These are phyloP conservation scores for Coccyzus lansbergi DNA, from an alignment of 2,797 vertebrate species.

Conservation along the genomic window DNA sequence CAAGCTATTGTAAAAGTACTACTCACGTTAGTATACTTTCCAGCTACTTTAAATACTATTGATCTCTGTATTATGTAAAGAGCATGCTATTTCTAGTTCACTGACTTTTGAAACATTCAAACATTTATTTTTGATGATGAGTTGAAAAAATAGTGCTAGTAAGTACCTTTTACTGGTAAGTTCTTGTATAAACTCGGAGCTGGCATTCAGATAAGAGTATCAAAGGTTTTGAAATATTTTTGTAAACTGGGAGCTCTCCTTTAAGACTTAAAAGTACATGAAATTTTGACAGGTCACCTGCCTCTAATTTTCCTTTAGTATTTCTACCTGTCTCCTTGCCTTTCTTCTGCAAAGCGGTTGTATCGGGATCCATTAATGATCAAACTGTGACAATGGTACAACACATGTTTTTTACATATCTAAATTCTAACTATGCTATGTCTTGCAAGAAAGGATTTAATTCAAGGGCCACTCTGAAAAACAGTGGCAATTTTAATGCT, in stretches of 20 bases:
- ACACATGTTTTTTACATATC: not conserved
- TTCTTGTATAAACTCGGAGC: not conserved
- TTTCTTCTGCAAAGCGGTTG: not conserved
- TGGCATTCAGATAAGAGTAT: not conserved
- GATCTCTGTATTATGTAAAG: conserved; percentile 82
- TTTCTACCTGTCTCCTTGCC: not conserved
- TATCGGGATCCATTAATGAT: not conserved
- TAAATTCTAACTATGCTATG: not conserved
- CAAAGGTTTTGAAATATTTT: not conserved
- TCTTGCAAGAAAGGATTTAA: not conserved
- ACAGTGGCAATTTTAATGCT: not conserved
- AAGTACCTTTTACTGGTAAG: conserved; percentile 25
- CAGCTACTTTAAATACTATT: conserved; percentile 84
- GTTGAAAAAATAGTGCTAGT: not conserved
- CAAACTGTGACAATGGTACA: not conserved
- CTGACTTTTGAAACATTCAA: conserved; percentile 66
- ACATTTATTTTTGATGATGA: conserved; percentile 46
- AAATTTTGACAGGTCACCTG: not conserved
- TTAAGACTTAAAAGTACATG: not conserved
- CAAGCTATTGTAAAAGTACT: conserved; percentile 75
- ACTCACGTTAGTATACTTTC: conserved; percentile 72
- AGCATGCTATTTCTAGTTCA: conserved; percentile 72
- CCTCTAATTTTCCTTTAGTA: not conserved
- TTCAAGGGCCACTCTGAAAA: not conserved
- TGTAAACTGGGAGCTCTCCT: not conserved